Base-by-base conservation (phyloP, 2,797 vertebrate species). In the Myiotriccus ornatus region DNA sequence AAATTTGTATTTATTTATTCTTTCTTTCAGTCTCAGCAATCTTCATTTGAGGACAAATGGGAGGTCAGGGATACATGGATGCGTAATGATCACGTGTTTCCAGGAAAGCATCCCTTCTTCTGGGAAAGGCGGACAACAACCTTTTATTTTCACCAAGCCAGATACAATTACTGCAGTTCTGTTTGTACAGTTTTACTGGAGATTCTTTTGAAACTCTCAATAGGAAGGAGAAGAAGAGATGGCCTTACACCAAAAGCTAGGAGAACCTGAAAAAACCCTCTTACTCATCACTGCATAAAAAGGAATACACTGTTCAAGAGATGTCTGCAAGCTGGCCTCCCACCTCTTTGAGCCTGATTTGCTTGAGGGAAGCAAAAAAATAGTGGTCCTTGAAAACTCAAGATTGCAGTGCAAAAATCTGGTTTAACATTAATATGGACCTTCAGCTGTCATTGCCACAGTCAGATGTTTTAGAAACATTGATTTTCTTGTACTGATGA, bases 341-440 rank as follows among this genome's bases (percentile, higher is more conserved):
- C 57, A 83, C 68, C 37, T 87, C 43, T 88, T 68, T 71, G 57
- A 90, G 67, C 74, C 53, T 79, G 68, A 89, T 75, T 67, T 87
- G 43, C 24, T 39, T 92, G 63, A 81, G 52, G 71, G 37, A 91
- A 93, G 67, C 39, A 83, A 56, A 81, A 96, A 94, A 90, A 71
- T 4, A 68, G 30, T 21, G 67, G 46, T 30, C 50, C 43, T 84
- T 75, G 80, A 74, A 81, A 93, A 77, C 37, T 56, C 49, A 32
- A 22, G 43, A 46, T 12, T 49, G 21, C 70, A 57, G n/a, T 77
- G 80, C 37, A 90, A 84, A 90, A 80, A 68, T 46, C 25, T 56
- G 15, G 18, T 73, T 69, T 82, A 74, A 76, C 64, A 60, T 83
- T 68, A 80, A 73, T 28, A 56, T 1, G 18, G 73, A 90, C 73